phyloP scores from a whole-genome alignment of 2,888 invertebrate species.

The Liodrosophila aerea region DNA sequence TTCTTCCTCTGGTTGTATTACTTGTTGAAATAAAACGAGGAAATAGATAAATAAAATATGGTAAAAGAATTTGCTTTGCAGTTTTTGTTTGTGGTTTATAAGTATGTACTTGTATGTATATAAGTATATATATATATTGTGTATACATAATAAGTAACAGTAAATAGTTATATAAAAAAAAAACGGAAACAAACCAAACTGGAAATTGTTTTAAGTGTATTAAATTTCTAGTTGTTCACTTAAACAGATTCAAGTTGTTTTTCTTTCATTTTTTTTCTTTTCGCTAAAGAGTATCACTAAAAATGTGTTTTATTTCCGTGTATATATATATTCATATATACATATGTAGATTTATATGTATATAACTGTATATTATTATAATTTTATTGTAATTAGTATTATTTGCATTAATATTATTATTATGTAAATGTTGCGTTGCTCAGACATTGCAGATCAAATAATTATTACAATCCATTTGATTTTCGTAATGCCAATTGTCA shows the following conservation, averaged over 20 bases:
- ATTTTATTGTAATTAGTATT: slow-evolving; percentile 1
- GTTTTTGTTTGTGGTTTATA: slow-evolving; percentile 16
- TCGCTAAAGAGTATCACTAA: slow-evolving; percentile 73
- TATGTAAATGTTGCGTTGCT: slow-evolving; percentile 47
- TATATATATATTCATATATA: slow-evolving; percentile 24
- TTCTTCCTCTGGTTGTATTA: background rate
- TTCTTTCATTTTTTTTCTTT: slow-evolving; percentile 32
- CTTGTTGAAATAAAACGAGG: slow-evolving; percentile 7
- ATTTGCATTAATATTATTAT: background rate
- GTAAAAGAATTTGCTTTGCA: slow-evolving; percentile 46
- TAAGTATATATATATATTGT: slow-evolving; percentile 20
- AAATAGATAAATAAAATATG: slow-evolving; percentile 35
- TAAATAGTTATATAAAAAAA: slow-evolving; percentile 46
- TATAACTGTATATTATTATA: slow-evolving; percentile 27
- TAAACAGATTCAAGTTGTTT: slow-evolving; percentile 1
- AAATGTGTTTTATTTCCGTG: slow-evolving; percentile 39
- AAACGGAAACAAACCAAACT: slow-evolving; percentile 26
- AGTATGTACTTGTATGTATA: slow-evolving; percentile 25
- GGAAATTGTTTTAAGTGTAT: slow-evolving; percentile 26
- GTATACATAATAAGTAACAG: slow-evolving; percentile 56
- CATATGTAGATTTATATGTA: slow-evolving; percentile 17
- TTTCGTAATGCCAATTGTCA: slow-evolving; percentile 45
- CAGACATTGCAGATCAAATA: slow-evolving; percentile 44
- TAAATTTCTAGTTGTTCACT: slow-evolving; percentile 20
- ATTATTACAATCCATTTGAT: slow-evolving; percentile 40